Evolutionary conservation across 2,888 invertebrate genomes (phyloP).

Genomic region (Cosmopolites sordidus): DNA sequence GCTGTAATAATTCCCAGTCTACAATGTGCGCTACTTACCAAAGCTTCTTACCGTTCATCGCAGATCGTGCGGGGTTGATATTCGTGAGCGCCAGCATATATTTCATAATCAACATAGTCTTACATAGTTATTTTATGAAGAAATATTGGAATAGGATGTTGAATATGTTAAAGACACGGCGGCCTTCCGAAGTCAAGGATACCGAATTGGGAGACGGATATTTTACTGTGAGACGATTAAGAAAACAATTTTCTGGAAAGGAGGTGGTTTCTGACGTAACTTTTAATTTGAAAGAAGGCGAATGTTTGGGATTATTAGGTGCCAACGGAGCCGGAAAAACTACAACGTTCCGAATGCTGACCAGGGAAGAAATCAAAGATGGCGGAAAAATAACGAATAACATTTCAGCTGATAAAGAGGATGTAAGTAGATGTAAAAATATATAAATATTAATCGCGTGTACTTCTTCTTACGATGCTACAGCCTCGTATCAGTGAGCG

Average conservation of each 20-base stretch:
- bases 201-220: no score
- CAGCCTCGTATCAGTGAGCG: no score
- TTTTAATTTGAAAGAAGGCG: constrained; percentile 64
- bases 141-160: no score
- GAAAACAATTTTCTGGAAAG: no score
- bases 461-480: no score
- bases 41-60: constrained; percentile 10
- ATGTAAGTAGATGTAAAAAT: no score
- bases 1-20: constrained; percentile 32
- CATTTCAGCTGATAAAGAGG: no score
- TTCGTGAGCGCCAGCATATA: constrained; percentile 30
- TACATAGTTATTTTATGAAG: constrained; percentile 31
- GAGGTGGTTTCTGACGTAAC: constrained; percentile 53
- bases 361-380: constrained; percentile 41
- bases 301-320: constrained; percentile 80
- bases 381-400: constrained; percentile 59
- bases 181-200: no score
- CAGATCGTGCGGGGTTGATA: constrained; percentile 18
- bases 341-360: constrained; percentile 79
- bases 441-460: no score
- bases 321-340: constrained; percentile 88
- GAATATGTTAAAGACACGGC: no score
- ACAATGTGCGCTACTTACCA: constrained; percentile 26
- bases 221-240: no score
- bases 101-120: constrained; percentile 29